Evolutionary conservation across 2,113 vertebrate genomes (phyloP).

Genomic region (Pseudopodoces humilis): DNA sequence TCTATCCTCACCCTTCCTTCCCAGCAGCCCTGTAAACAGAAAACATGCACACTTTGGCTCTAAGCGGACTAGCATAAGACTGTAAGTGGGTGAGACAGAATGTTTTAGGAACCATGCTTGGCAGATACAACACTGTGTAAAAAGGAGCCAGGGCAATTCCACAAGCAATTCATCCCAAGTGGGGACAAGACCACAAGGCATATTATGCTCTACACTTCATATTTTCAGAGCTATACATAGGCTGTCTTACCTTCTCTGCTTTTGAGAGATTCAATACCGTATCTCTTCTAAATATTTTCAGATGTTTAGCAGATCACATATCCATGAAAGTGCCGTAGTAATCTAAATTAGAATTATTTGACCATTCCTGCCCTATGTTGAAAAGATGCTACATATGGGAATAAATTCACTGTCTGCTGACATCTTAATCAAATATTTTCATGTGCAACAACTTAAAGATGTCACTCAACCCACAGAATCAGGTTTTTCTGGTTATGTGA

Average conservation of each 20-base stretch:
- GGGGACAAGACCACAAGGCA: not conserved
- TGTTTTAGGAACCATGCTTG: slow-evolving; percentile 35
- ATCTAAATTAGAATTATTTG: slow-evolving; percentile 38
- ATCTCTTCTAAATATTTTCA: slow-evolving; percentile 28
- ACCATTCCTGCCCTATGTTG: not conserved
- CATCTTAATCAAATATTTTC: slow-evolving; percentile 29
- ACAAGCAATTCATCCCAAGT: not conserved
- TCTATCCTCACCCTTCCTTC: slow-evolving; percentile 42
- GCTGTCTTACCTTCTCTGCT: not conserved
- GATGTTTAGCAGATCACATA: slow-evolving; percentile 2
- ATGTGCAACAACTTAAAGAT: not conserved
- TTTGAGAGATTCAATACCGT: not conserved
- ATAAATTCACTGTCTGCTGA: not conserved
- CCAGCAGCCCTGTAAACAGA: slow-evolving; percentile 21
- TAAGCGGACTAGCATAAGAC: not conserved
- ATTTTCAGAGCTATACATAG: not conserved
- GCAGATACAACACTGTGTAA: not conserved
- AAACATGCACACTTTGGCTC: slow-evolving; percentile 12
- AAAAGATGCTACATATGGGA: slow-evolving; percentile 17
- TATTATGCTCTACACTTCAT: not conserved
- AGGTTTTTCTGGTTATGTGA: slow-evolving; percentile 43
- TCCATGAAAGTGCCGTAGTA: not conserved
- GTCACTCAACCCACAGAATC: slow-evolving; percentile 1
- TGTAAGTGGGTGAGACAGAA: slow-evolving; percentile 34
- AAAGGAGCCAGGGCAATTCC: slow-evolving; percentile 20